Evolutionary conservation across 1,140 invertebrate genomes (phyloP).

Genomic region (Ceratosolen fusciceps): DNA sequence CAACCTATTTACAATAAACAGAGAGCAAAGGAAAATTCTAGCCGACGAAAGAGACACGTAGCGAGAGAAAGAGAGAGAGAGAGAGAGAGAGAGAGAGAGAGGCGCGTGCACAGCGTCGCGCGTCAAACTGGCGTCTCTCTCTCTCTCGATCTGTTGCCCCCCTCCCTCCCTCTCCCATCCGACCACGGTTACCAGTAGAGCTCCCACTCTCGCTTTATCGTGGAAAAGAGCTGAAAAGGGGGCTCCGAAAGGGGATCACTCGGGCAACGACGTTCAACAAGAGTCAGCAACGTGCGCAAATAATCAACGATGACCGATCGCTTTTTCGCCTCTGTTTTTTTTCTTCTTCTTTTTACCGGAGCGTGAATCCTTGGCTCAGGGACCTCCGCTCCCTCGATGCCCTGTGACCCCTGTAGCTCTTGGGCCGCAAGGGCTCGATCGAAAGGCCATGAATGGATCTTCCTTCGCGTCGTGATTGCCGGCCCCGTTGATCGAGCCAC

Average conservation of each 20-base stretch:
- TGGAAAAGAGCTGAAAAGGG: background rate
- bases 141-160: background rate
- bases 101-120: too few species aligned
- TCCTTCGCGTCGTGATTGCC: background rate
- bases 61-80: too few species aligned
- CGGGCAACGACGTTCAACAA: background rate
- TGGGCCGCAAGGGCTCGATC: background rate
- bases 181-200: background rate
- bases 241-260: conserved; percentile 3
- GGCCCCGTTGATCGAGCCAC: too few species aligned
- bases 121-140: background rate
- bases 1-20: too few species aligned
- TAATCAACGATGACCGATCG: conserved; percentile 19
- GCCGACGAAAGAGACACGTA: too few species aligned
- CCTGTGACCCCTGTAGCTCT: background rate
- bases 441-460: background rate
- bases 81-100: too few species aligned
- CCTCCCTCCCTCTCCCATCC: background rate
- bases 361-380: background rate
- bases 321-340: background rate
- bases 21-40: too few species aligned
- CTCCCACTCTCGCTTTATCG: background rate
- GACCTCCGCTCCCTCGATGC: background rate
- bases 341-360: background rate
- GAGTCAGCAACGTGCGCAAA: background rate